Conservation (phyloP, 92 coral and sea anemone genomes). For the Anthopleura xanthogrammica region DNA sequence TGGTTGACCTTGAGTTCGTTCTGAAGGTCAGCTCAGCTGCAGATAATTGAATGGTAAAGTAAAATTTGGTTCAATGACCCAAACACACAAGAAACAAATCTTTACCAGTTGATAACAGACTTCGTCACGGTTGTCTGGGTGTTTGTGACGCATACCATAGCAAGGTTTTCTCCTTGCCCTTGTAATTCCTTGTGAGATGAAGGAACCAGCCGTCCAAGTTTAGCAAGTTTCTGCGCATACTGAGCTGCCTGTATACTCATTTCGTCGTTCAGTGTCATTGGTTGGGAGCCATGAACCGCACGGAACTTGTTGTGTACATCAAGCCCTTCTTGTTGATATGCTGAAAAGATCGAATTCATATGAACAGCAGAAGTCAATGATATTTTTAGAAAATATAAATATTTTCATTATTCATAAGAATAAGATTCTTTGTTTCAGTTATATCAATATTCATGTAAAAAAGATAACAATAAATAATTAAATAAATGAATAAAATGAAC, state of each 20-base stretch:
- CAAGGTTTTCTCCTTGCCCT: constrained; percentile 75
- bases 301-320: constrained; percentile 74
- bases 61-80: too few relatives aligned
- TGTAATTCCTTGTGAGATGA: constrained; percentile 77
- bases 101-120: constrained; percentile 64
- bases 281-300: constrained; percentile 64
- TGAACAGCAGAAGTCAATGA: too few relatives aligned
- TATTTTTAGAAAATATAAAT: background rate
- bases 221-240: constrained; percentile 73
- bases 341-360: too few relatives aligned
- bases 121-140: constrained; percentile 44
- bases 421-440: too few relatives aligned
- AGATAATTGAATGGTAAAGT: too few relatives aligned
- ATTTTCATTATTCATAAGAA: too few relatives aligned
- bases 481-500: too few relatives aligned
- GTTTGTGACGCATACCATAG: constrained; percentile 51
- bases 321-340: constrained; percentile 40
- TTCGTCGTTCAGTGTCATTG: constrained; percentile 57
- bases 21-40: too few relatives aligned
- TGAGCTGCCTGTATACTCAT: constrained; percentile 64
- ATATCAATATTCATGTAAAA: too few relatives aligned
- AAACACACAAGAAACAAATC: background rate
- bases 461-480: too few relatives aligned
- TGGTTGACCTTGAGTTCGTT: too few relatives aligned
- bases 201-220: constrained; percentile 64